Conservation (phyloP, 1,140 invertebrate species). For the Drosophila kohkoa region DNA sequence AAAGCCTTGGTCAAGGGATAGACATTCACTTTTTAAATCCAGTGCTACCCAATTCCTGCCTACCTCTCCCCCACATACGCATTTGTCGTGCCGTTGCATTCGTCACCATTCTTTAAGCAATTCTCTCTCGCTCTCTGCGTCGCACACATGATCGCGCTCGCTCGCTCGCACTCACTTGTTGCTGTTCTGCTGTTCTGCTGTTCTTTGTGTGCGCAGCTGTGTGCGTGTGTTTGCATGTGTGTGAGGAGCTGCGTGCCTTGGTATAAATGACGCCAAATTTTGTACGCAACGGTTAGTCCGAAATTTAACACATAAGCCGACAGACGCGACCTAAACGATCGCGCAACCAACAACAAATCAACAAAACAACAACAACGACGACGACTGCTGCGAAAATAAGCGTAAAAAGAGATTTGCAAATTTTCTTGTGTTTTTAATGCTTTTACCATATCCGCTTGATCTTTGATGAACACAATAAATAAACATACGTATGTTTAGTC, state of each 20-base stretch:
- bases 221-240: conserved; percentile 34
- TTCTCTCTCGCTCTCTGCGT: conserved; percentile 10
- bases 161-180: conserved; percentile 25
- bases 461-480: conserved; percentile 65
- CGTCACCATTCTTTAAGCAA: not conserved
- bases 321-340: conserved; percentile 52
- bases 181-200: not conserved
- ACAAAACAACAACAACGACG: conserved; percentile 54
- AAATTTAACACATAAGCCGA: conserved; percentile 58
- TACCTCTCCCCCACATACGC: conserved; percentile 7
- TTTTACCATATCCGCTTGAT: conserved; percentile 63
- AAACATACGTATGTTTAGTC: conserved; percentile 9
- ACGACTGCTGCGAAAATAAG: conserved; percentile 40
- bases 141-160: not conserved
- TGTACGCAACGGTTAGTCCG: conserved; percentile 76
- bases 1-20: conserved; percentile 59
- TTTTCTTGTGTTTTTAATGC: conserved; percentile 28
- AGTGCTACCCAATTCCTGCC: not conserved
- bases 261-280: conserved; percentile 76
- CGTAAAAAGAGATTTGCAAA: conserved; percentile 53
- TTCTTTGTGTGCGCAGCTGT: conserved; percentile 23
- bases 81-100: conserved; percentile 35
- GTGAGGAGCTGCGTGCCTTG: conserved; percentile 56
- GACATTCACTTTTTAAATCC: conserved; percentile 64
- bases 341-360: conserved; percentile 32